Evolutionary conservation across 1,140 invertebrate species (phyloP).

Genomic region (Cardiocondyla obscurior): DNA sequence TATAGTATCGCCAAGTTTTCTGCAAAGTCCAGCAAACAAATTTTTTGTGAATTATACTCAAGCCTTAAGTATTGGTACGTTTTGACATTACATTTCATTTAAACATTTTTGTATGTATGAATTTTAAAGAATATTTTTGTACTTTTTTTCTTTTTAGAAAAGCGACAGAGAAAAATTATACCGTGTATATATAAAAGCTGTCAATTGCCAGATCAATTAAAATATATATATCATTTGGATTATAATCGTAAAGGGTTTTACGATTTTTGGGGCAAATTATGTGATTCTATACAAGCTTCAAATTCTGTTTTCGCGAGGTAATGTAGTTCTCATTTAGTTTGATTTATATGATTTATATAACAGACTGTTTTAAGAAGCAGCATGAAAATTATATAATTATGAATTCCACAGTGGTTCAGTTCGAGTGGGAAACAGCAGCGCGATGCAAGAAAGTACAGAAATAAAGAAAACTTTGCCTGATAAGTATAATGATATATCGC

Average conservation of each 20-base stretch:
- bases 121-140: too few species aligned
- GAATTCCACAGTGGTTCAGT: not conserved
- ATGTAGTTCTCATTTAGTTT: not conserved
- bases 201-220: constrained; percentile 85
- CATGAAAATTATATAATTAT: not conserved
- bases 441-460: not conserved
- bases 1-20: constrained; percentile 89
- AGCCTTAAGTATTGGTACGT: constrained; percentile 88
- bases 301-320: not conserved
- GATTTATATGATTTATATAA: not conserved
- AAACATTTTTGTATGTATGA: too few species aligned
- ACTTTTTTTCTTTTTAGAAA: constrained; percentile 77
- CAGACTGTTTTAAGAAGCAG: not conserved
- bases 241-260: constrained; percentile 84
- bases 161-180: constrained; percentile 86
- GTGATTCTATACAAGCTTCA: constrained; percentile 80
- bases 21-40: constrained; percentile 87
- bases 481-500: not conserved
- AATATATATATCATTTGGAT: constrained; percentile 85
- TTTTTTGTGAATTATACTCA: constrained; percentile 90
- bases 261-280: constrained; percentile 87
- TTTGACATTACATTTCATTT: constrained; percentile 9
- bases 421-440: not conserved
- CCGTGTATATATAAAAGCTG: constrained; percentile 87
- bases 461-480: not conserved